Evolutionary conservation across 2,797 vertebrate species (phyloP).

Genomic region (Melanotaenia parkinsoni): DNA sequence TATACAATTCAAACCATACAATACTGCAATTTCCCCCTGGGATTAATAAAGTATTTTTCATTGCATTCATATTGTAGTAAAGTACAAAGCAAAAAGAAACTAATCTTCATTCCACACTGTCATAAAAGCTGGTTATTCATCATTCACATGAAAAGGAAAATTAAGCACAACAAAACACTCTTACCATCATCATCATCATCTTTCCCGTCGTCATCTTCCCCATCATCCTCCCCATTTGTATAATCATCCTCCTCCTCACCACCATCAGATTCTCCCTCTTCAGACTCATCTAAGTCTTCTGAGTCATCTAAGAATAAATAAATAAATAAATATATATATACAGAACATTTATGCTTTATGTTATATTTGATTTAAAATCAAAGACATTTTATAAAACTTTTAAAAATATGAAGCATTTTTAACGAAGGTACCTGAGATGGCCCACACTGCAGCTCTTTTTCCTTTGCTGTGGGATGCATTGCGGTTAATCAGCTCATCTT

Average conservation of each 20-base stretch:
- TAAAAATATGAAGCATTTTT: neutral
- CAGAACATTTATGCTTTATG: neutral
- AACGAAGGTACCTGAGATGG: conserved; percentile 60
- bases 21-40: no score
- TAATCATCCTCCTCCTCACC: conserved; percentile 71
- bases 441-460: conserved; percentile 72
- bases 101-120: neutral
- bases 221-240: conserved; percentile 79
- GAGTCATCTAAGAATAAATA: conserved; percentile 79
- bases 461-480: conserved; percentile 81
- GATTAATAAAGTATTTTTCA: no score
- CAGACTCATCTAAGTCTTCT: conserved; percentile 80
- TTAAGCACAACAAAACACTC: neutral
- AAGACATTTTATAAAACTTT: neutral
- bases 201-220: conserved; percentile 78
- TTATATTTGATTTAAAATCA: no score
- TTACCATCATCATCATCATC: conserved; percentile 75
- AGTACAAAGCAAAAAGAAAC: no score
- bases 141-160: neutral
- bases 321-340: neutral
- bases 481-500: conserved; percentile 90
- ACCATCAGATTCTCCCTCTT: conserved; percentile 83
- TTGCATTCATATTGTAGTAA: no score
- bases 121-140: neutral
- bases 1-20: neutral